Evolutionary conservation across 2,888 invertebrate species (phyloP), one percentile per base, ranked within the genome.

Genomic region (Gortyna flavago): DNA sequence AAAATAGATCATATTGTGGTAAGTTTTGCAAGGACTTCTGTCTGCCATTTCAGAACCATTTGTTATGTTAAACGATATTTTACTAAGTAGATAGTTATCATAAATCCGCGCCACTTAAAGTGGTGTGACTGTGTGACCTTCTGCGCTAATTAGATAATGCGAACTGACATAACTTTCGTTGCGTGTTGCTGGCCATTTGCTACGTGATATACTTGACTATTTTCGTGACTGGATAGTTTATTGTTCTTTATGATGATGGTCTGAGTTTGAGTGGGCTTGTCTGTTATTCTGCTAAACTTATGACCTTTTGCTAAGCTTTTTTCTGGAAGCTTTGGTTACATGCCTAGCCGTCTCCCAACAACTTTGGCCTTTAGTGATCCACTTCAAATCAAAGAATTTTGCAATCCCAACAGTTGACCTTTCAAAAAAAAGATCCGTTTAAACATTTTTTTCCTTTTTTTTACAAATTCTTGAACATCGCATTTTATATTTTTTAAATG

Each of bases 121-220:
- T 67, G 21, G 48, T 62, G 38, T 67, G 87, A 82, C 89, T 85
- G 41, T 62, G 38, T 67, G 88, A 84, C 89, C 88, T 89, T 89
- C 80, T 65, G 41, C 13, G 16, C 59, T 84, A 89, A 87, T 87
- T 88, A 86, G 73, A 68, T 80, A 80, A 72, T 77, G 74, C 54
- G n/a, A 44, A 51, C 64, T 77, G 81, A 85, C 79, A 75, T 80
- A 78, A 75, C 77, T 79, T 76, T 81, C 57, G 66, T 88, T 80
- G 84, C 88, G 85, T 89, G 88, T 72, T 72, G 32, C 44, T 61
- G n/a, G 51, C 69, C 72, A 73, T 85, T 87, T 69, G 68, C 74
- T 72, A 62, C 59, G 71, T 82, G 73, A 73, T 75, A 80, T 80
- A 79, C 77, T 77, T 35, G 18, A 81, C 54, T 57, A 41, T 74